Evolutionary conservation across 1,140 invertebrate genomes (phyloP).

Genomic region (Thaumetopoea pityocampa): DNA sequence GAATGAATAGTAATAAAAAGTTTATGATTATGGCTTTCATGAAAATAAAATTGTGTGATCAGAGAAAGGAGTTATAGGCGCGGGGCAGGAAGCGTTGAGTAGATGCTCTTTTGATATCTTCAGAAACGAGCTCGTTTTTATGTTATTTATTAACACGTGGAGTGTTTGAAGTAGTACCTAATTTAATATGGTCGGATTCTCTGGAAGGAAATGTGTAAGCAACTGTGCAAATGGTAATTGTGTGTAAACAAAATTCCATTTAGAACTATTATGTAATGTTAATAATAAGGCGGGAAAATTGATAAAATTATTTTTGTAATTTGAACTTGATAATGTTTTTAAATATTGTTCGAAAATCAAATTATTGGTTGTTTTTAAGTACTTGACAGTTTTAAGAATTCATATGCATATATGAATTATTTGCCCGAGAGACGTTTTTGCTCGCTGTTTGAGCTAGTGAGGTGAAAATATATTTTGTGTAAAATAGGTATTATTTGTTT

Average conservation of each 20-base stretch:
- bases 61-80: constrained; percentile 41
- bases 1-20: constrained; percentile 63
- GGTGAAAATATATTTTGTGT: too few relatives aligned
- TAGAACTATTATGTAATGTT: background rate
- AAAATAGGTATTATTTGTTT: too few relatives aligned
- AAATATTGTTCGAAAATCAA: too few relatives aligned
- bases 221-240: constrained; percentile 5
- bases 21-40: constrained; percentile 65
- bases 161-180: constrained; percentile 9
- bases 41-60: constrained; percentile 58
- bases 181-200: constrained; percentile 1
- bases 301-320: too few relatives aligned
- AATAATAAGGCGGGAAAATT: background rate
- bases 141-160: constrained; percentile 10
- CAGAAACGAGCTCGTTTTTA: constrained; percentile 15
- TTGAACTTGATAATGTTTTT: too few relatives aligned
- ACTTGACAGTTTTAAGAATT: too few relatives aligned
- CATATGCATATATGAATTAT: too few relatives aligned
- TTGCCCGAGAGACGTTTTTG: too few relatives aligned
- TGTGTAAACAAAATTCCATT: background rate
- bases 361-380: too few relatives aligned
- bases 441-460: too few relatives aligned
- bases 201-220: constrained; percentile 7
- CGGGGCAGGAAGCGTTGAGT: constrained; percentile 21
- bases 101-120: constrained; percentile 19